Base-by-base conservation (phyloP, 2,888 invertebrate species). In the Paralinhomoeus sp. region DNA sequence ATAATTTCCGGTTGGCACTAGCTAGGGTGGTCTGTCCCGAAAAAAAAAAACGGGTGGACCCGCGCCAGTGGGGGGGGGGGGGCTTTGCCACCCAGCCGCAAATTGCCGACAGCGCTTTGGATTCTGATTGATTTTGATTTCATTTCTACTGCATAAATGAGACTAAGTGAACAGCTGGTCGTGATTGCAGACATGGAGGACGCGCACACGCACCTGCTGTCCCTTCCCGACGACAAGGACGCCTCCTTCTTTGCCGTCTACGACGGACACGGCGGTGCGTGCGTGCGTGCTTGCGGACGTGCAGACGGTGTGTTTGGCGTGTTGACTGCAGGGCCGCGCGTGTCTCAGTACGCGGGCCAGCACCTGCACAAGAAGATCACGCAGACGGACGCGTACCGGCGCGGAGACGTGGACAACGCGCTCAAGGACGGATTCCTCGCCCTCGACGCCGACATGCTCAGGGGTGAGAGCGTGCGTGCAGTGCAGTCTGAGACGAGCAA, bases 241-340 rank as follows among this genome's bases (percentile, higher is more conserved):
- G 77, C 85, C 31, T 76, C 87, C 3, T 97, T 82, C 67, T 93
- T 93, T 68, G 91, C 81, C 7, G 93, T 97, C 0, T 97, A 84
- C 62, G 93, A 87, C 67, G 87, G 87, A 0, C 85, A 85, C 67
- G 84, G 83, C 57, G 83, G 39, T 39, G 2, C 17, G 23, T 39
- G 15, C 31, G 9, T 15, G 31, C 15, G 31, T 31, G 12, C 31
- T 12, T 12, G 9, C 15, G 9, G 12, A 35, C 18, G 3, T 18
- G 35, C 5, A 35, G 35, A 5, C 17, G 5, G 3, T 37, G 37
- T 21, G 18, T 37, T 37, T 15, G 35, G n/a, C 18, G 35, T 35
- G 12, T 7, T 35, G 18, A 5, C 35, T 17, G 5, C 35, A 31
- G 53, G 53, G 3, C 48, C 52, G 80, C 78, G 77, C 57, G 79